Evolutionary conservation across 2,113 vertebrate genomes (phyloP).

Genomic region (Clarias gariepinus): DNA sequence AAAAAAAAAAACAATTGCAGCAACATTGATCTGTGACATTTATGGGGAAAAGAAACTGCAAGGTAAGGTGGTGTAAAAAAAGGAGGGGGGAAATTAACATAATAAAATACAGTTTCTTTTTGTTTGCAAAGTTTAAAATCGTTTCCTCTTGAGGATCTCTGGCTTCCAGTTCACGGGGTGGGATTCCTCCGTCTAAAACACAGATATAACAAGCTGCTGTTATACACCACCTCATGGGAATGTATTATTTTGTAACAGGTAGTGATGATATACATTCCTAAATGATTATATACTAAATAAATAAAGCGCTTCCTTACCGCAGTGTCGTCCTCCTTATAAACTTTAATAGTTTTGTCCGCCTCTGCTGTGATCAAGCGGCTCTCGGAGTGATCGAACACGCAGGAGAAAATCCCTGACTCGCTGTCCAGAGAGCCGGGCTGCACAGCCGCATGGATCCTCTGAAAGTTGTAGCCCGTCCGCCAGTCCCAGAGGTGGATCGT

Average conservation of each 20-base stretch:
- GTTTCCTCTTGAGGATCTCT: slow-evolving; percentile 97
- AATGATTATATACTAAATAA: neutral
- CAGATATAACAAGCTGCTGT: slow-evolving; percentile 20
- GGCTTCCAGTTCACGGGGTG: slow-evolving; percentile 98
- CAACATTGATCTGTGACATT: neutral
- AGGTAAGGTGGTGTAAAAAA: neutral
- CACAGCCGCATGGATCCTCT: slow-evolving; percentile 94
- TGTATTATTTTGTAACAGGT: neutral
- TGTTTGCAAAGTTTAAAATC: slow-evolving; percentile 77
- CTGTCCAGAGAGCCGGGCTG: slow-evolving; percentile 97
- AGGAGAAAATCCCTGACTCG: slow-evolving; percentile 97
- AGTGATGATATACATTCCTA: neutral
- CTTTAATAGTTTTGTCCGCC: slow-evolving; percentile 98
- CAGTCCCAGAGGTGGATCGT: slow-evolving; percentile 99
- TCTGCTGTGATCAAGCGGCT: slow-evolving; percentile 91
- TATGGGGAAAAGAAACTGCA: neutral
- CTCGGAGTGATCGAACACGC: slow-evolving; percentile 91
- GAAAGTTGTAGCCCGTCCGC: slow-evolving; percentile 98
- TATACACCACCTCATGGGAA: neutral
- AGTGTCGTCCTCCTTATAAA: slow-evolving; percentile 93
- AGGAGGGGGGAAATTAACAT: neutral
- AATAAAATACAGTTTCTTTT: neutral
- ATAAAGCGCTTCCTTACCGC: slow-evolving; percentile 75
- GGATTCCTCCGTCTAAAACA: slow-evolving; percentile 90
- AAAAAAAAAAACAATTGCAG: neutral